Percentiles rank a stretch among this genome's conserved stretches.
phyloP scores from a whole-genome alignment of 1,140 invertebrate species.

The Drosophila varians region DNA sequence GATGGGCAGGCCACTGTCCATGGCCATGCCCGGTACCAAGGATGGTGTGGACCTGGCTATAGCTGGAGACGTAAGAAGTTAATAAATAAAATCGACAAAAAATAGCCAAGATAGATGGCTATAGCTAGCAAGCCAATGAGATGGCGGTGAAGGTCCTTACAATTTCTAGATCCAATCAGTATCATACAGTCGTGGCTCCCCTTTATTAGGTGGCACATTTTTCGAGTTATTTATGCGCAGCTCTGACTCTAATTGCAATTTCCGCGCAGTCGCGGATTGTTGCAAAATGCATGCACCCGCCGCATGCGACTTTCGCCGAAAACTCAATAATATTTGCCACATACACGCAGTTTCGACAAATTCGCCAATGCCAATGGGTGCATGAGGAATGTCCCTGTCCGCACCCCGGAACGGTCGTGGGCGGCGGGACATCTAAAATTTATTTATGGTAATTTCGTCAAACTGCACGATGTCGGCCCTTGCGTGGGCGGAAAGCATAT shows the following conservation, averaged over 20 bases:
- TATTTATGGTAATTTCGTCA: constrained; percentile 78
- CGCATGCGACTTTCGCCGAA: constrained; percentile 22
- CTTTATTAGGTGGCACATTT: constrained; percentile 18
- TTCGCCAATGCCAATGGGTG: constrained; percentile 27
- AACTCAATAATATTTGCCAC: constrained; percentile 69
- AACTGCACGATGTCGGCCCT: constrained; percentile 18
- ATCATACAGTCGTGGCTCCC: constrained; percentile 5
- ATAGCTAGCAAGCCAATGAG: background rate
- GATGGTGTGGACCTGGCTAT: background rate
- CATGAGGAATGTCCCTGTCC: constrained; percentile 17
- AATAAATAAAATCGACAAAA: constrained; percentile 11
- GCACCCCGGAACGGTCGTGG: background rate
- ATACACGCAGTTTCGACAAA: constrained; percentile 52
- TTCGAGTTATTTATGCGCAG: constrained; percentile 70
- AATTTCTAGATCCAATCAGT: background rate
- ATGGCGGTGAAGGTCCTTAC: no score
- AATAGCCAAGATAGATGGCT: background rate
- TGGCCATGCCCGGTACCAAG: constrained; percentile 9
- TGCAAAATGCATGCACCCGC: constrained; percentile 64
- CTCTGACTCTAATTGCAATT: constrained; percentile 73
- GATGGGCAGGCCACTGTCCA: constrained; percentile 40
- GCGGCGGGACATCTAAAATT: constrained; percentile 32
- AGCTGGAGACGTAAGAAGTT: background rate
- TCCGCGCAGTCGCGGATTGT: constrained; percentile 73
- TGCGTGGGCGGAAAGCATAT: constrained; percentile 1